Conservation (phyloP, 1,140 invertebrate species). For the Zelostemma sp. region DNA sequence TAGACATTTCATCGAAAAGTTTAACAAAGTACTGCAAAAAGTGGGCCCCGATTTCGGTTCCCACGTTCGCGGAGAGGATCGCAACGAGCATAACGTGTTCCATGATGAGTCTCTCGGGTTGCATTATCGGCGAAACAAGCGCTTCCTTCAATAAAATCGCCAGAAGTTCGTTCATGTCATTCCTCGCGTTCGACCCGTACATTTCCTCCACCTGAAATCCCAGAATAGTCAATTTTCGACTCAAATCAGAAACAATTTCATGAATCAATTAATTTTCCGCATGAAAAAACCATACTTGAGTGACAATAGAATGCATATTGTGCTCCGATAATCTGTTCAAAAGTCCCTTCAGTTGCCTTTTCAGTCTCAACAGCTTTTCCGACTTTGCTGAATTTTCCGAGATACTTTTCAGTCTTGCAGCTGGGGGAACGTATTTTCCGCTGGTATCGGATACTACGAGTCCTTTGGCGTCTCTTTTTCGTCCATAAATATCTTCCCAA, state of each 20-base stretch:
- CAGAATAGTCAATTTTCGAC: neutral
- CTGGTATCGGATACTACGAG: conserved; percentile 75
- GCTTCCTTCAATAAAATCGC: conserved; percentile 73
- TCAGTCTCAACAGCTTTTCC: conserved; percentile 76
- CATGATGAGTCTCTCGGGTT: conserved; percentile 84
- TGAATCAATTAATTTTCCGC: conserved; percentile 8
- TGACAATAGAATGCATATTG: conserved; percentile 87
- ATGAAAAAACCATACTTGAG: conserved; percentile 69
- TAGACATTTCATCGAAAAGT: conserved; percentile 76
- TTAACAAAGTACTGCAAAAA: conserved; percentile 80
- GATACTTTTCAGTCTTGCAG: conserved; percentile 73
- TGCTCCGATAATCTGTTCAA: conserved; percentile 90
- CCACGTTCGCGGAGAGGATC: conserved; percentile 91
- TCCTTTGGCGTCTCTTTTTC: conserved; percentile 84
- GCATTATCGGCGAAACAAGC: conserved; percentile 73
- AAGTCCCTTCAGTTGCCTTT: conserved; percentile 87
- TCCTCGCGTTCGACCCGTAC: conserved; percentile 78
- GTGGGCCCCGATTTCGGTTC: conserved; percentile 88
- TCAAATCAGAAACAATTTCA: conserved; percentile 31
- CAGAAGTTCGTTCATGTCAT: conserved; percentile 83
- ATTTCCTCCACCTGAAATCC: conserved; percentile 76
- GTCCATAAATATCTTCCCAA: conserved; percentile 96
- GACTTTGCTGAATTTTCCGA: conserved; percentile 69
- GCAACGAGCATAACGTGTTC: conserved; percentile 88
- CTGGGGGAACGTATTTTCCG: conserved; percentile 87